Evolutionary conservation across 2,113 vertebrate species (phyloP), one percentile per base, ranked within the genome.

Genomic region (Propithecus coquereli): DNA sequence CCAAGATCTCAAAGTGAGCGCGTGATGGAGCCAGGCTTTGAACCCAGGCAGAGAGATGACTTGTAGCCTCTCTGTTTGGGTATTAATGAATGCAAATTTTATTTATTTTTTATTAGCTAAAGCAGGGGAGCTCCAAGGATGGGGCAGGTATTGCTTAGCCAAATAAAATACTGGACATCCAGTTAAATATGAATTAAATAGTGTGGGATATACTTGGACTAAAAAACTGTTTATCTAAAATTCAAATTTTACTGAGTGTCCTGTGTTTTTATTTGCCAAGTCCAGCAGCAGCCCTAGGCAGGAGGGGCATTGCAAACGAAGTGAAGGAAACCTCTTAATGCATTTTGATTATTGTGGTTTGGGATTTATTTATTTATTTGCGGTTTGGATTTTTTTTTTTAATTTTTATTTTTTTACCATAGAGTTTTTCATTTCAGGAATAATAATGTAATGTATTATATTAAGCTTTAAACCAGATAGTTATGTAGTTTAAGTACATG

Each of bases 181-280:
- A 68, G 18, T 92, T 95, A 86, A 65, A 83, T 37, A 66, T 93
- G 50, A 87, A 71, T 83, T 95, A 66, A 91, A 82, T 74, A 20
- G 8, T 17, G 22, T 79, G 25, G 8, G 30, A 47, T 50, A 65
- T 76, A 27, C 23, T 77, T 65, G 25, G 7, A 63, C 34, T 45
- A 68, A 90, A 50, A 81, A 34, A 82, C 12, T 87, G 12, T 12
- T 87, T 80, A 68, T 14, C 47, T 45, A 45, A 91, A 88, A 63
- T 85, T 73, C 89, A 65, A 52, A 79, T 86, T 65, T 92, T 37
- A 54, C 57, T 61, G 34, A 12, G 23, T 27, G 10, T 54, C n/a
- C 17, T 57, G 10, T 80, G n/a, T 73, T 92, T 87, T 65, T 57
- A 79, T 79, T 94, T 66, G 23, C 32, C 87, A 40, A 77, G 76